phyloP scores from a whole-genome alignment of 2,113 vertebrate genomes.

The Chascanopsetta lugubris region DNA sequence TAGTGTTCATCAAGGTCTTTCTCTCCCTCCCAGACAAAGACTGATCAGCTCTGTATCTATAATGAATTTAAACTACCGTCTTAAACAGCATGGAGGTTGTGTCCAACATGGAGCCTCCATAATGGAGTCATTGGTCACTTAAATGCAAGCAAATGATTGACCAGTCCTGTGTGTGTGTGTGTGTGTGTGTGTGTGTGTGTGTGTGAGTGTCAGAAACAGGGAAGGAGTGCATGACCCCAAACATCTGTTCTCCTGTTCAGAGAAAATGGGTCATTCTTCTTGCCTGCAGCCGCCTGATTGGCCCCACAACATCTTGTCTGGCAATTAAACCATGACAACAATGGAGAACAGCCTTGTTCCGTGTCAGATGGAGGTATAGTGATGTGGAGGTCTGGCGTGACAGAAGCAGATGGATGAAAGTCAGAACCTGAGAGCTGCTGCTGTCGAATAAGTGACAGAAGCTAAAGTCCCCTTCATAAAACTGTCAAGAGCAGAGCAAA shows the following conservation, averaged over 20 bases:
- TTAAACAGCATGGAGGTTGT: background rate
- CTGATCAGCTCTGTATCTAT: background rate
- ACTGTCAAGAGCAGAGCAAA: slow-evolving; percentile 43
- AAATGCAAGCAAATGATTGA: slow-evolving; percentile 59
- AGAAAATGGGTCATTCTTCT: slow-evolving; percentile 27
- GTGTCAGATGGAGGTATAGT: slow-evolving; percentile 16
- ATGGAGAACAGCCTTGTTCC: slow-evolving; percentile 26
- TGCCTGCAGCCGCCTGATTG: slow-evolving; percentile 42
- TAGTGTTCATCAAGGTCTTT: slow-evolving; percentile 12
- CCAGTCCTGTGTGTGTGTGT: slow-evolving; percentile 34
- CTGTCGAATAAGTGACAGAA: slow-evolving; percentile 32
- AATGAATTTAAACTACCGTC: background rate
- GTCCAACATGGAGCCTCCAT: slow-evolving; percentile 13
- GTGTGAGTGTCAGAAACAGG: slow-evolving; percentile 14
- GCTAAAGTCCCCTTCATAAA: slow-evolving; percentile 33
- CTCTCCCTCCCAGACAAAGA: background rate
- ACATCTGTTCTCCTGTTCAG: slow-evolving; percentile 68
- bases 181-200: slow-evolving; percentile 17
- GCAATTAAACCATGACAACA: slow-evolving; percentile 53
- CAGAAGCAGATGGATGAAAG: slow-evolving; percentile 44
- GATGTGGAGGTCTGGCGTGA: slow-evolving; percentile 27
- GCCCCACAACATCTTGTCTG: slow-evolving; percentile 27
- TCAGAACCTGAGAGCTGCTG: slow-evolving; percentile 27
- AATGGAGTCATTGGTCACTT: slow-evolving; percentile 58
- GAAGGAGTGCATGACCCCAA: slow-evolving; percentile 38